These are phyloP conservation scores for Dipodomys spectabilis DNA, from an alignment of 2,113 vertebrate species.

Conservation along the genomic window DNA sequence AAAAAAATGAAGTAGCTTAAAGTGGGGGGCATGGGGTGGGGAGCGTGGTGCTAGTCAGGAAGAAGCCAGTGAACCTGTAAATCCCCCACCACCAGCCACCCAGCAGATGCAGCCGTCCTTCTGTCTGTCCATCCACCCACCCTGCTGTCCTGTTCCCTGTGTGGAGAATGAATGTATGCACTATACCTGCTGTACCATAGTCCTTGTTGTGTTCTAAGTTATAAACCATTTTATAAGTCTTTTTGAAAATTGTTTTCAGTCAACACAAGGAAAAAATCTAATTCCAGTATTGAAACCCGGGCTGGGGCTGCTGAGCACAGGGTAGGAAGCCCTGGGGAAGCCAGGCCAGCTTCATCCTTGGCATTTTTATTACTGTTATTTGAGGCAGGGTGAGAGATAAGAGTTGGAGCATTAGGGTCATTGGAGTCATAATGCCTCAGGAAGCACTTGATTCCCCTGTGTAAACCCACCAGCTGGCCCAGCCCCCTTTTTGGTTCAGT, in stretches of 20 bases:
- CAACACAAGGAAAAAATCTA: slow-evolving; percentile 67
- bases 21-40: slow-evolving; percentile 52
- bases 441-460: neutral
- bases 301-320: no score
- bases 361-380: slow-evolving; percentile 59
- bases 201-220: slow-evolving; percentile 58
- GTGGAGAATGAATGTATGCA: slow-evolving; percentile 60
- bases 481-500: neutral
- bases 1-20: slow-evolving; percentile 77
- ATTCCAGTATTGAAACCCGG: neutral
- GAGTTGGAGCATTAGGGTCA: slow-evolving; percentile 19
- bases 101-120: no score
- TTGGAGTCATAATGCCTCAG: neutral
- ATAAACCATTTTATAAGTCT: slow-evolving; percentile 48
- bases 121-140: slow-evolving; percentile 56
- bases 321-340: neutral
- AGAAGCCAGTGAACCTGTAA: slow-evolving; percentile 82
- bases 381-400: slow-evolving; percentile 31
- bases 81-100: neutral
- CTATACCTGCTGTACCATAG: slow-evolving; percentile 50
- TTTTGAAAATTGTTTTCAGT: slow-evolving; percentile 57
- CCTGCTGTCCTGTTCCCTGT: slow-evolving; percentile 47
- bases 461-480: neutral
- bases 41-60: slow-evolving; percentile 74
- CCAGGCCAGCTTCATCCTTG: slow-evolving; percentile 56